Evolutionary conservation across 2,888 invertebrate genomes (phyloP).

Genomic region (Trachelus stipa): DNA sequence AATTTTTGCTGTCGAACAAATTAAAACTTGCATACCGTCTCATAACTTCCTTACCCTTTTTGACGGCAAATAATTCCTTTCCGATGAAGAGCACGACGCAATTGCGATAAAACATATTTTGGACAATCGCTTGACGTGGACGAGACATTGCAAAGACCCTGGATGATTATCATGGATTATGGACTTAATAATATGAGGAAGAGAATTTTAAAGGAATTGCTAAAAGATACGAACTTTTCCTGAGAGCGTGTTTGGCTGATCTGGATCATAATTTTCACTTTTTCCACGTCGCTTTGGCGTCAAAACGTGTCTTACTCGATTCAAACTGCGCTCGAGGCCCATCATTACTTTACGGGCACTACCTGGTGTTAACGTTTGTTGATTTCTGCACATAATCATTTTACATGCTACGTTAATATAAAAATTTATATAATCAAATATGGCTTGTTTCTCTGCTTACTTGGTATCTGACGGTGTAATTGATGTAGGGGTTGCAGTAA

Average conservation of each 20-base stretch:
- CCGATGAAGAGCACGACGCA: constrained; percentile 72
- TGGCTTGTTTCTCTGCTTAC: constrained; percentile 7
- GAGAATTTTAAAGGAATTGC: constrained; percentile 11
- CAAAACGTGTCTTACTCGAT: constrained; percentile 75
- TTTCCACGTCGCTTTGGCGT: constrained; percentile 72
- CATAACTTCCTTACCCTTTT: constrained; percentile 71
- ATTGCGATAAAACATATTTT: constrained; percentile 73
- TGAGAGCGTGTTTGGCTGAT: constrained; percentile 66
- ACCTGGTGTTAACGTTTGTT: constrained; percentile 64
- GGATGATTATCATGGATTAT: constrained; percentile 40
- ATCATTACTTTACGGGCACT: constrained; percentile 74
- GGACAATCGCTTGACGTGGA: constrained; percentile 76
- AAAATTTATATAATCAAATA: background rate
- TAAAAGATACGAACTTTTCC: constrained; percentile 64
- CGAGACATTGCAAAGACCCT: constrained; percentile 79
- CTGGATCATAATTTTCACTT: constrained; percentile 54
- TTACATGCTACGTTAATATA: background rate
- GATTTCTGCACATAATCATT: constrained; percentile 32
- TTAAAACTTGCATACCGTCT: background rate
- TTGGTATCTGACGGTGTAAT: constrained; percentile 21
- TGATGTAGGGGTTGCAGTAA: constrained; percentile 43
- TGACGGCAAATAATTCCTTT: constrained; percentile 75
- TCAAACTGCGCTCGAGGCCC: constrained; percentile 77
- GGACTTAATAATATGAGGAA: constrained; percentile 13
- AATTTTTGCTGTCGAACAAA: background rate